Evolutionary conservation across 1,140 invertebrate genomes (phyloP).

Genomic region (honey bee (Apis mellifera)): Amel_HAv3.1 CM009939.2:9920001-9920500

Average conservation of each 20-base stretch:
- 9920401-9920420: slow-evolving; percentile 51
- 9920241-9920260: slow-evolving; percentile 51
- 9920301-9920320: slow-evolving; percentile 72
- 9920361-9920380: slow-evolving; percentile 10
- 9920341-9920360: slow-evolving; percentile 73
- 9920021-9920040: no score
- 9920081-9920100: no score
- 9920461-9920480: slow-evolving; percentile 52
- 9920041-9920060: no score
- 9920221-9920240: slow-evolving; percentile 57
- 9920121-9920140: neutral
- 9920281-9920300: slow-evolving; percentile 70
- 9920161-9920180: neutral
- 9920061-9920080: no score
- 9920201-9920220: neutral
- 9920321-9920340: slow-evolving; percentile 74
- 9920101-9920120: no score
- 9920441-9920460: slow-evolving; percentile 44
- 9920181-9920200: neutral
- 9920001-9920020: no score
- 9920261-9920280: slow-evolving; percentile 68
- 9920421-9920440: slow-evolving; percentile 39
- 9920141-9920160: no score
- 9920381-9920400: slow-evolving; percentile 44
- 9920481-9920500: slow-evolving; percentile 52